Evolutionary conservation across 1,140 invertebrate genomes (phyloP).

Genomic region (Zaprionus ghesquierei): DNA sequence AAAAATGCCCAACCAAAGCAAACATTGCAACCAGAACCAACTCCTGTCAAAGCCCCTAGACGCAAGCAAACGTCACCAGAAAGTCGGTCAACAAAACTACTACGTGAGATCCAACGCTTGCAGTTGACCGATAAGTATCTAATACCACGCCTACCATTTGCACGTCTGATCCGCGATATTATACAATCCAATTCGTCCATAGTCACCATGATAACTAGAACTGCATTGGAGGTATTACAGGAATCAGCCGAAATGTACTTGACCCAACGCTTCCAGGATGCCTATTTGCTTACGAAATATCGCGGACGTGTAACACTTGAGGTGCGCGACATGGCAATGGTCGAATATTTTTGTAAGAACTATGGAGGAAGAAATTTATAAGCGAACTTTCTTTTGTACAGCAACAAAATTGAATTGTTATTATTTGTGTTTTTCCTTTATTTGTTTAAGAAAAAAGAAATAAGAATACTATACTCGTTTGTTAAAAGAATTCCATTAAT

Average conservation of each 20-base stretch:
- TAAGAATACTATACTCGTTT: not conserved
- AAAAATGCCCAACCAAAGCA: not conserved
- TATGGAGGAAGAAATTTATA: conserved; percentile 6
- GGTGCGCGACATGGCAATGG: conserved; percentile 85
- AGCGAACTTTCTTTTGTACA: not conserved
- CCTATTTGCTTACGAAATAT: conserved; percentile 87
- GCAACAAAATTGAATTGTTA: not conserved
- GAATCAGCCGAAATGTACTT: conserved; percentile 90
- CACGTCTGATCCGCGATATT: conserved; percentile 73
- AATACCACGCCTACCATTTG: conserved; percentile 72
- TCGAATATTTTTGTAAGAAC: conserved; percentile 33
- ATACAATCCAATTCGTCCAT: not conserved
- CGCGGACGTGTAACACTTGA: conserved; percentile 90
- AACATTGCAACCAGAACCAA: not conserved
- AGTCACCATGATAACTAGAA: conserved; percentile 83
- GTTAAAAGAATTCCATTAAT: not conserved
- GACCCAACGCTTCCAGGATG: conserved; percentile 90
- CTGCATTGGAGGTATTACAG: conserved; percentile 85
- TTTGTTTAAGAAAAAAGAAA: no score
- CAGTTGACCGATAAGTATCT: conserved; percentile 4
- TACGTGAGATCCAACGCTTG: conserved; percentile 32
- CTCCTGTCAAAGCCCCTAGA: not conserved
- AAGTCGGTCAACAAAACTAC: not conserved
- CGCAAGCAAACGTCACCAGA: conserved; percentile 44
- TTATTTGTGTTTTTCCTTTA: not conserved